phyloP scores from a whole-genome alignment of 2,888 invertebrate genomes.

The Allacma fusca region DNA sequence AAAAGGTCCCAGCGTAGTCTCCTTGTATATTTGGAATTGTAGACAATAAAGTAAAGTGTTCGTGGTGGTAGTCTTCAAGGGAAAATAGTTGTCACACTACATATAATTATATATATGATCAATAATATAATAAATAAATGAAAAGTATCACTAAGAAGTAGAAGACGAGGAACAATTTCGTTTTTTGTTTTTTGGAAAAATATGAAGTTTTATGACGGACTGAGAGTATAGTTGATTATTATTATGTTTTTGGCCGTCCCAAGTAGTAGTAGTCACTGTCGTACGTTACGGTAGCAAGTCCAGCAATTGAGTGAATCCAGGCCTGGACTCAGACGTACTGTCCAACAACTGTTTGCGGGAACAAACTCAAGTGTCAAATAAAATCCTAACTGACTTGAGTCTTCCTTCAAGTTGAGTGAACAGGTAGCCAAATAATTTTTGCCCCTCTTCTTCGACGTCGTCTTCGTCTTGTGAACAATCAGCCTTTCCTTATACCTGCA shows the following conservation, averaged over 20 bases:
- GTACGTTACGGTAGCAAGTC: slow-evolving; percentile 22
- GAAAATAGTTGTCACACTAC: no score
- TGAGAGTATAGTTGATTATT: no score
- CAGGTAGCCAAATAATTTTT: slow-evolving; percentile 43
- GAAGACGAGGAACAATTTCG: not conserved
- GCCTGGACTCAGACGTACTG: slow-evolving; percentile 38
- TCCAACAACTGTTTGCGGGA: slow-evolving; percentile 43
- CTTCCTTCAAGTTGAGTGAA: slow-evolving; percentile 25
- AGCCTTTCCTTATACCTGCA: slow-evolving; percentile 36
- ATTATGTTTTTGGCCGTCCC: not conserved
- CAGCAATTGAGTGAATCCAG: slow-evolving; percentile 30
- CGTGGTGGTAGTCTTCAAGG: no score
- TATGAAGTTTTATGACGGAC: no score
- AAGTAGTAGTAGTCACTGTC: not conserved
- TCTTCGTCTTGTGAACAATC: not conserved
- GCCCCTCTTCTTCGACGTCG: slow-evolving; percentile 31
- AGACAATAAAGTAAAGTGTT: no score
- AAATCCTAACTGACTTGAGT: slow-evolving; percentile 36
- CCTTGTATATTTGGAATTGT: no score
- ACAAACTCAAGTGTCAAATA: slow-evolving; percentile 48
- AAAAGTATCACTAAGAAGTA: not conserved
- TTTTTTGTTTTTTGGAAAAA: no score
- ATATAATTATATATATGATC: not conserved
- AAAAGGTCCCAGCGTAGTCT: no score
- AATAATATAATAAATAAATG: not conserved